Evolutionary conservation across 2,888 invertebrate genomes (phyloP).

Genomic region (Loripinus fragilis): DNA sequence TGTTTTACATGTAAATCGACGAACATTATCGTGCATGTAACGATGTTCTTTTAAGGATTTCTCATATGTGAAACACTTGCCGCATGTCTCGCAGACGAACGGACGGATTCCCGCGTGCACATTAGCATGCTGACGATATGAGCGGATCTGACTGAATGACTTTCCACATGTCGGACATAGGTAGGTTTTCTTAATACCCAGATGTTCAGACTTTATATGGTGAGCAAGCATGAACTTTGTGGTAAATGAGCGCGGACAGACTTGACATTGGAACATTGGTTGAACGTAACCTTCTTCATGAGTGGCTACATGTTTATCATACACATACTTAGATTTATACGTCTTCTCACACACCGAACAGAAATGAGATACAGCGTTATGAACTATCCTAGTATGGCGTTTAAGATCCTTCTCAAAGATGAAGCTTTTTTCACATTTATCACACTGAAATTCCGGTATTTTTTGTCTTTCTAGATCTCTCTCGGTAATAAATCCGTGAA

Average conservation of each 20-base stretch:
- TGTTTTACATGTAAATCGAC: slow-evolving; percentile 80
- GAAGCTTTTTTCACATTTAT: slow-evolving; percentile 71
- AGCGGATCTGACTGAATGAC: slow-evolving; percentile 75
- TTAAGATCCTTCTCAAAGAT: slow-evolving; percentile 72
- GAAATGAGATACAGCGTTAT: slow-evolving; percentile 58
- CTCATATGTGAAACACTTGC: slow-evolving; percentile 74
- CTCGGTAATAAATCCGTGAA: slow-evolving; percentile 65
- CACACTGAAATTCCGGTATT: slow-evolving; percentile 57
- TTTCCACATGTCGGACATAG: slow-evolving; percentile 77
- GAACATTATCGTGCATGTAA: slow-evolving; percentile 79
- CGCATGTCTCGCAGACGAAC: slow-evolving; percentile 77
- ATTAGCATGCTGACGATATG: slow-evolving; percentile 75
- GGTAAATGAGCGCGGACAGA: slow-evolving; percentile 72
- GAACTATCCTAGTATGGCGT: slow-evolving; percentile 68
- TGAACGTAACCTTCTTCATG: slow-evolving; percentile 71
- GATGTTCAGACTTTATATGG: slow-evolving; percentile 75
- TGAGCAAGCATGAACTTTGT: slow-evolving; percentile 73
- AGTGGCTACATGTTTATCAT: slow-evolving; percentile 66
- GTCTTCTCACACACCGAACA: slow-evolving; percentile 73
- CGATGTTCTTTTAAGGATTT: slow-evolving; percentile 79
- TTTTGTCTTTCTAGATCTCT: slow-evolving; percentile 24
- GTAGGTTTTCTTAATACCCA: slow-evolving; percentile 71
- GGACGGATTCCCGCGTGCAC: slow-evolving; percentile 77
- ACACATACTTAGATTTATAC: slow-evolving; percentile 71
- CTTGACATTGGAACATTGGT: slow-evolving; percentile 70